These are phyloP conservation scores for Cephus sareptanus DNA, from an alignment of 2,888 invertebrate genomes.

Conservation along the genomic window DNA sequence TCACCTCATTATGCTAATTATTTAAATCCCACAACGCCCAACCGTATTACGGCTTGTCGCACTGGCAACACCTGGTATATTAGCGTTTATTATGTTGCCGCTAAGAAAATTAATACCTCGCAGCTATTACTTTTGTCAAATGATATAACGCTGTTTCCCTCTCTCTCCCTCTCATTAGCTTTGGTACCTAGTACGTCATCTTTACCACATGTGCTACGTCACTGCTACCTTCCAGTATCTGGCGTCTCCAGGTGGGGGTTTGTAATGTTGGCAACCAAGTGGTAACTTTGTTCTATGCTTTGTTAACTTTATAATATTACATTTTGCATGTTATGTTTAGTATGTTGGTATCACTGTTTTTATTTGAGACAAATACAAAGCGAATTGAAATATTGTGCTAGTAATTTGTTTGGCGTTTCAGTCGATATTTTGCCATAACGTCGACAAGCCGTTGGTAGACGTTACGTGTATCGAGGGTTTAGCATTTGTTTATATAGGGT, in stretches of 20 bases:
- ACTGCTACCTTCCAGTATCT: neutral
- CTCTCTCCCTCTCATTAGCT: neutral
- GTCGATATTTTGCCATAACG: neutral
- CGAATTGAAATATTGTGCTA: neutral
- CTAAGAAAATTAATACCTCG: conserved; percentile 2
- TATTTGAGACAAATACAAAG: neutral
- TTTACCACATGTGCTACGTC: neutral
- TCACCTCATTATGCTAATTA: conserved; percentile 64
- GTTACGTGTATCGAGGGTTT: neutral
- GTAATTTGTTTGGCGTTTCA: neutral
- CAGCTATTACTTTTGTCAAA: neutral
- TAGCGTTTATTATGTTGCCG: conserved; percentile 2
- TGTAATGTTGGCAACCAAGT: neutral
- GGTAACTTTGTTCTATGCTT: neutral
- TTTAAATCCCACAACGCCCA: conserved; percentile 46
- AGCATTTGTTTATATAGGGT: neutral
- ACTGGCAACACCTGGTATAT: neutral
- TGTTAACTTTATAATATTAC: neutral
- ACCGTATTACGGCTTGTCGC: neutral
- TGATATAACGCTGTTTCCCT: neutral
- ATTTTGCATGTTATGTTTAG: neutral
- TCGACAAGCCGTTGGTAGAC: neutral
- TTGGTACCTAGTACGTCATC: neutral
- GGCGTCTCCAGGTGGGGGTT: neutral
- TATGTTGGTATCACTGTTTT: neutral